Evolutionary conservation across 2,888 invertebrate genomes (phyloP).

Genomic region (Drosophila kanekoi): DNA sequence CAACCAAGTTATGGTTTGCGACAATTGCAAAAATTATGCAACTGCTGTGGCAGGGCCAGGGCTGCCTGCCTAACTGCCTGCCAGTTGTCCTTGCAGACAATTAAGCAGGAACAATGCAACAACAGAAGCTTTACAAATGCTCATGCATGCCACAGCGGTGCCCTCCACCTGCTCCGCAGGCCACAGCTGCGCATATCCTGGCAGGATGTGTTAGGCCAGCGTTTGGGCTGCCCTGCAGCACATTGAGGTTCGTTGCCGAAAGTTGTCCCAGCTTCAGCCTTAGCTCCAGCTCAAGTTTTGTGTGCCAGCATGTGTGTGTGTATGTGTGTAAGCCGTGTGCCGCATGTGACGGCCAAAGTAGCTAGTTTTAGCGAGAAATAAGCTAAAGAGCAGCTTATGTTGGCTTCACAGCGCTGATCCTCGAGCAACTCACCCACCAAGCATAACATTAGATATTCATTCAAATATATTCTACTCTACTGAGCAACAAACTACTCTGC

Average conservation of each 20-base stretch:
- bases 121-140: conserved; percentile 56
- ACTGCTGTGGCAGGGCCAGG: conserved; percentile 51
- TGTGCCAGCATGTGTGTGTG: background rate
- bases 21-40: conserved; percentile 71
- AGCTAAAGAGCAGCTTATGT: background rate
- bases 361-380: background rate
- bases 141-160: conserved; percentile 44
- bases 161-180: conserved; percentile 5
- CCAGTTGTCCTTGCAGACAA: conserved; percentile 70
- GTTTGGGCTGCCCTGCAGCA: conserved; percentile 17
- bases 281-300: background rate
- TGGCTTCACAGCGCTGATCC: too few species aligned
- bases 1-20: conserved; percentile 59
- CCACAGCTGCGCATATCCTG: conserved; percentile 47
- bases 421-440: too few species aligned
- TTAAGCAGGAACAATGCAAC: conserved; percentile 74
- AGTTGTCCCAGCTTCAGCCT: conserved; percentile 30
- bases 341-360: background rate
- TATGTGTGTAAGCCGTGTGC: background rate
- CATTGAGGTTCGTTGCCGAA: conserved; percentile 77
- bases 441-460: too few species aligned
- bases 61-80: conserved; percentile 15
- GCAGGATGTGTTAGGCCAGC: conserved; percentile 67
- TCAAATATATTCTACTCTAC: too few species aligned
- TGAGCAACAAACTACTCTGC: too few species aligned